A percentile compares a stretch with the other conserved stretches of the same genome.
These are phyloP conservation scores for Antechinus stuartii DNA, from an alignment of 2,113 vertebrate genomes.

Conservation along the genomic window DNA sequence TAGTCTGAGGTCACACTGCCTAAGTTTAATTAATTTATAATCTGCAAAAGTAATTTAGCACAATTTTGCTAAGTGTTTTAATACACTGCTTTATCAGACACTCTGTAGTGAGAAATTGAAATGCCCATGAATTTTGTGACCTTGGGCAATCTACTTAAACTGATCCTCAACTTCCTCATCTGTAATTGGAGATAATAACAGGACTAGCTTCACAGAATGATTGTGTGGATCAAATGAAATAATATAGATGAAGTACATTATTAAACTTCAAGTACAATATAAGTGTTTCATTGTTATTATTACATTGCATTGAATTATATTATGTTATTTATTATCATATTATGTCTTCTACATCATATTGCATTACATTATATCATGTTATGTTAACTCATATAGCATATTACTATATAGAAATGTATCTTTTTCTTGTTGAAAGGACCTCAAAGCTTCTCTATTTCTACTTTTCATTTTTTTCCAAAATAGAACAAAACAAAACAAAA, in stretches of 20 bases:
- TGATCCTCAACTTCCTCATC: constrained; percentile 28
- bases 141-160: constrained; percentile 31
- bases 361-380: background rate
- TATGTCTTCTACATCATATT: background rate
- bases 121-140: constrained; percentile 7
- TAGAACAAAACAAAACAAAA: background rate
- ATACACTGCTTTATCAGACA: constrained; percentile 41
- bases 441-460: background rate
- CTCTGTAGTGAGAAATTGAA: constrained; percentile 47
- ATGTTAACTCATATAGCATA: background rate
- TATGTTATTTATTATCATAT: background rate
- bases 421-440: background rate
- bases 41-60: constrained; percentile 56
- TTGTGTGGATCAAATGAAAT: constrained; percentile 5
- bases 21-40: constrained; percentile 71
- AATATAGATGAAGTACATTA: background rate
- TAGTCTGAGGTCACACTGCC: constrained; percentile 71
- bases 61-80: constrained; percentile 49
- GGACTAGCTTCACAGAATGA: background rate
- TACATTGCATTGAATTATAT: background rate
- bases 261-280: background rate
- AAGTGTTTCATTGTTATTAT: background rate
- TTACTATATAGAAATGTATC: background rate
- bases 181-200: constrained; percentile 46
- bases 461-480: background rate